Base-by-base conservation (phyloP, 2,797 vertebrate genomes). In the Choloepus didactylus region DNA sequence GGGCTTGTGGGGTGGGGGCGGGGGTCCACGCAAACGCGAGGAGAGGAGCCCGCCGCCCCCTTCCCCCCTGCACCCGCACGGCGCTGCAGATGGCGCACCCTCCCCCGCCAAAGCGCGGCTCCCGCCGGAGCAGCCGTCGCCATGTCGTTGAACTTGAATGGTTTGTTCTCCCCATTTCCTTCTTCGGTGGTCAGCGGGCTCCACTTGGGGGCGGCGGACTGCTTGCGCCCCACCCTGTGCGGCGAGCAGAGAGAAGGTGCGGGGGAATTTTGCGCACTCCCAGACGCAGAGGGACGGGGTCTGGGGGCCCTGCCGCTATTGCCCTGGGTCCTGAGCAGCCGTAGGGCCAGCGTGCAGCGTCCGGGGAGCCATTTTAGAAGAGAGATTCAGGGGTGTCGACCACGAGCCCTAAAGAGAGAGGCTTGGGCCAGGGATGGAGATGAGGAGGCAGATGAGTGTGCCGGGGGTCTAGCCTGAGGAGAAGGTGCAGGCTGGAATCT, bases 91-190 rank as follows among this genome's bases (percentile, higher is more conserved):
- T 94, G 95, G 94, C 93, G 95, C 81, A 35, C 96, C 96, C 97
- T 96, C 96, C 96, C 95, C 93, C 67, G 96, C 93, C 89, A 91
- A 91, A 97, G 95, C 89, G 16, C 91, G 38, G 95, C 92, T 97
- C 95, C 87, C 18, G 86, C 94, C 80, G 5, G 77, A 96, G 93
- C 95, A 46, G 94, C 95, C 89, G 97, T 97, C 97, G 94, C 96
- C 97, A 97, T 98, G 98, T 98, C 98, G 98, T 98, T 98, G 98
- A 98, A 98, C 98, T 98, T 98, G 98, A 98, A 98, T 98, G 97
- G 97, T 97, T 97, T 97, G 95, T 97, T 97, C 92, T 97, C 94
- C 88, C 62, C 87, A 97, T 97, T 97, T 97, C 95, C 96, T 89
- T 93, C 96, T 93, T 80, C 51, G 46, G 91, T 87, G 35, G 84